These are phyloP conservation scores for Cardinalis cardinalis DNA, from an alignment of 2,113 vertebrate genomes.

Conservation along the genomic window DNA sequence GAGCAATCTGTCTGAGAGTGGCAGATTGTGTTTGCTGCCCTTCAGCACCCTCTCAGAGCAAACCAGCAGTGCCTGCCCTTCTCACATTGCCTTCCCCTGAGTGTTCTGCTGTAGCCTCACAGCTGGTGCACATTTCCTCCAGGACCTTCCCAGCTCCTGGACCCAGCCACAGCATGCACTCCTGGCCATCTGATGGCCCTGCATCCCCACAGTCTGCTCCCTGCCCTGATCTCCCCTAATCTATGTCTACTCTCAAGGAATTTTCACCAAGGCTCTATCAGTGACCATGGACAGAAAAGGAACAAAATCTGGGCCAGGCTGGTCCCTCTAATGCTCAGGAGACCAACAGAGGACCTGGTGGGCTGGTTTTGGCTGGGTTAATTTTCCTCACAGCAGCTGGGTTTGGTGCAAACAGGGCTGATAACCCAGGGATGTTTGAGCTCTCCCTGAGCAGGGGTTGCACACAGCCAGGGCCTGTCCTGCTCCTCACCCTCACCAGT, in stretches of 20 bases:
- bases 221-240: background rate
- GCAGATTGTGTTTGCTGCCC: background rate
- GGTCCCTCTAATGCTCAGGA: background rate
- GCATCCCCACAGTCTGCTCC: background rate
- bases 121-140: background rate
- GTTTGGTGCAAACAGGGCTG: background rate
- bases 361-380: background rate
- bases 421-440: background rate
- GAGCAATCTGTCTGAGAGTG: background rate
- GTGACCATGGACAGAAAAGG: background rate
- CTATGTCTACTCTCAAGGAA: background rate
- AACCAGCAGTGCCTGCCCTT: background rate
- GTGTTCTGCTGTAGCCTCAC: background rate
- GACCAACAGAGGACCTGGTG: background rate
- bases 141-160: background rate
- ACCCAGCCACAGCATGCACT: background rate
- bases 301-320: background rate
- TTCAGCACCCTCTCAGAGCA: background rate
- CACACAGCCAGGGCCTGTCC: background rate
- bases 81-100: background rate
- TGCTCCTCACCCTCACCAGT: background rate
- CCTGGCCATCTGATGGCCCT: background rate
- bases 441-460: background rate
- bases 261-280: background rate
- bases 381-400: background rate